Evolutionary conservation across 2,113 vertebrate genomes (phyloP), one percentile per base, ranked within the genome.

Genomic region (Strigops habroptila): DNA sequence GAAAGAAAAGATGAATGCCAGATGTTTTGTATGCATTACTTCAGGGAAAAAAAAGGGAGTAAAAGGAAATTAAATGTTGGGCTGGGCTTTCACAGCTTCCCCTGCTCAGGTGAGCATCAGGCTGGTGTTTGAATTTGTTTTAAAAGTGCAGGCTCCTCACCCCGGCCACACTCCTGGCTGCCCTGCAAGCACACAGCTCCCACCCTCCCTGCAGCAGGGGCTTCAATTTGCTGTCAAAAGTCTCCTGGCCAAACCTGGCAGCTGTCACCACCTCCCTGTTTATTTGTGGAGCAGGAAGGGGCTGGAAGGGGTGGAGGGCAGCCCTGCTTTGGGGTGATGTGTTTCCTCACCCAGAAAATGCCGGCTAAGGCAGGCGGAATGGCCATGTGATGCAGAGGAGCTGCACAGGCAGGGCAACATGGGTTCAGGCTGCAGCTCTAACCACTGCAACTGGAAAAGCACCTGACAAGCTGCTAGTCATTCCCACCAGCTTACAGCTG

Each of bases 221-320:
- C 85, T 90, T 97, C 93, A 75, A 85, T 96, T 91, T 84, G 91
- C 92, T 80, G 70, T 94, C 93, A 90, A 51, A 95, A 93, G n/a
- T 55, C 79, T 88, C 74, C 89, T 93, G 82, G 83, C 73, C 65
- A 94, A 95, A 75, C 52, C 80, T 71, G 76, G 82, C 87, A 92
- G 92, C 95, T 97, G 94, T 96, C 97, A 95, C 69, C 97, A 97
- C 95, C 44, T 91, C 70, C 46, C 60, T 95, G 91, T 95, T 97
- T 97, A 97, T 96, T 97, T 96, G 95, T 89, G 62, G 87, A 96
- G 93, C 80, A 82, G 63, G 39, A 97, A 60, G 25, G 52, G 41
- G 51, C 39, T 67, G 65, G 64, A 68, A 28, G 18, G 41, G 60
- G 37, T 9, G 9, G 53, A 94, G 71, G 81, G 68, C 70, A 91